These are phyloP conservation scores for Athene cunicularia DNA, from an alignment of 2,113 vertebrate genomes.

Conservation along the genomic window DNA sequence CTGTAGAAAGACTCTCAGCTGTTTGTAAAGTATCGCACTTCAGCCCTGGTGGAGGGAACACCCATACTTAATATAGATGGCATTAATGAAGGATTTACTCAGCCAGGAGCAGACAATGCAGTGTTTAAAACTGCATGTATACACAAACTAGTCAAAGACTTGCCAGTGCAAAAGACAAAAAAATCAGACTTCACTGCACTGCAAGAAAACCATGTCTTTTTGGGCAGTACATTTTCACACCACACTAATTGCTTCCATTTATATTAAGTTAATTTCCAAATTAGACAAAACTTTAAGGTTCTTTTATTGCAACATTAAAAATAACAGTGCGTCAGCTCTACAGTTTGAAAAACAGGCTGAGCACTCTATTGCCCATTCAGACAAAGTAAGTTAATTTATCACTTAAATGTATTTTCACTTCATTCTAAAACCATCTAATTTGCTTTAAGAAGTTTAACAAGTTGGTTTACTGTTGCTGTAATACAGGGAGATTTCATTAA, in stretches of 20 bases:
- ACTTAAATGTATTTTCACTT: conserved; percentile 17
- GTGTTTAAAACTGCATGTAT: conserved; percentile 2
- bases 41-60: not conserved
- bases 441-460: conserved; percentile 11
- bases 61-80: conserved; percentile 12
- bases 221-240: not conserved
- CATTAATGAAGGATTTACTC: conserved; percentile 41
- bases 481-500: conserved; percentile 19
- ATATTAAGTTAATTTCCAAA: not conserved
- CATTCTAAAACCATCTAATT: conserved; percentile 2
- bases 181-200: not conserved
- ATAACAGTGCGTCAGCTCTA: not conserved
- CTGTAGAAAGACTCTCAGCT: conserved; percentile 12
- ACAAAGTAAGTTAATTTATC: not conserved
- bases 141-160: not conserved
- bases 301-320: not conserved
- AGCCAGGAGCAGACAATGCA: not conserved
- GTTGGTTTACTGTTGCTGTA: not conserved
- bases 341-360: not conserved
- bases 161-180: not conserved
- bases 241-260: not conserved
- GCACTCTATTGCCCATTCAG: not conserved
- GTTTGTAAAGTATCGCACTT: not conserved
- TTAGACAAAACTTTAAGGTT: not conserved
- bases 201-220: not conserved